Evolutionary conservation across 2,888 invertebrate species (phyloP).

Genomic region (Synanthedon formicaeformis): DNA sequence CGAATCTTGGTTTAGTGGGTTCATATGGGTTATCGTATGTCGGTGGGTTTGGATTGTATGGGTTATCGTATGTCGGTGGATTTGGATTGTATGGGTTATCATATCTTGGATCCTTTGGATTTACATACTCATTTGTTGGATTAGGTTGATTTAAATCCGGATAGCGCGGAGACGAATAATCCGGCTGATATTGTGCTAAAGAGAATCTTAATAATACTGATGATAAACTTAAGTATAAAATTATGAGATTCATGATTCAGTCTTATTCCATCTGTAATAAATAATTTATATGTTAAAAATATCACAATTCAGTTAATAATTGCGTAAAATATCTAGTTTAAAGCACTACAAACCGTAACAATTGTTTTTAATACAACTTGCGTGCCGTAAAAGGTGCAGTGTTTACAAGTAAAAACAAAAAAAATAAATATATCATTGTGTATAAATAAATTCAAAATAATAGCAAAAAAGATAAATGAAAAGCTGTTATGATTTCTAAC

Average conservation of each 20-base stretch:
- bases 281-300: not conserved
- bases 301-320: too few relatives aligned
- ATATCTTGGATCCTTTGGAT: conserved; percentile 33
- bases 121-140: conserved; percentile 46
- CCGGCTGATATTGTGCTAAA: conserved; percentile 25
- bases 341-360: too few relatives aligned
- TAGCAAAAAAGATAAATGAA: too few relatives aligned
- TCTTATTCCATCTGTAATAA: conserved; percentile 36
- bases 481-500: conserved; percentile 21
- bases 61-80: conserved; percentile 21
- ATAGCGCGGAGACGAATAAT: conserved; percentile 45
- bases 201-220: conserved; percentile 31
- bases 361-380: too few relatives aligned
- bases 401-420: too few relatives aligned
- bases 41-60: conserved; percentile 30
- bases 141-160: conserved; percentile 34
- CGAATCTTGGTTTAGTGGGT: conserved; percentile 8
- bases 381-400: too few relatives aligned
- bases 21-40: conserved; percentile 1
- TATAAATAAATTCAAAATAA: too few relatives aligned
- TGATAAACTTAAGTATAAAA: conserved; percentile 22
- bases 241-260: conserved; percentile 57
- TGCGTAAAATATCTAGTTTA: too few relatives aligned
- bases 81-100: conserved; percentile 46
- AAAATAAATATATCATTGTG: too few relatives aligned